Evolutionary conservation across 2,888 invertebrate species (phyloP), one percentile per base, ranked within the genome.

Genomic region (Slavum lentiscoides): DNA sequence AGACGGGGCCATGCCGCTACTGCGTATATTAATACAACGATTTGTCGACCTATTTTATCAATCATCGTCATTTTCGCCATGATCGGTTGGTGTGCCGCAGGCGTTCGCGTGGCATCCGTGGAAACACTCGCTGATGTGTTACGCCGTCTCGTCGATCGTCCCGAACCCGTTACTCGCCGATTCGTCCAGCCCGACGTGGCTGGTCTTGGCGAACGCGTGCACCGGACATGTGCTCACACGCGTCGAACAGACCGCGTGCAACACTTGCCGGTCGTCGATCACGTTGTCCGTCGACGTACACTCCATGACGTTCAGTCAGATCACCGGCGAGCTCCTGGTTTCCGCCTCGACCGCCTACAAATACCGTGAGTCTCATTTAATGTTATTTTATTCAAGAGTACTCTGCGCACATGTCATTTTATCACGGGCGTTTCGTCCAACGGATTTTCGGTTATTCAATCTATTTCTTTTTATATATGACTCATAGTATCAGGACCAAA

Each of bases 81-180:
- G 43, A 43, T 5, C 8, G 43, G 7, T 7, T 43, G 43, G 43
- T 9, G 43, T 9, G 43, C 8, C n/a, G 5, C 58, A 80, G 80
- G 80, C 72, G 1, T 55, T 72, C 23, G 80, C 72, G 30, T 80
- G 80, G 80, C 80, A 80, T 39, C 80, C 80, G n/a, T 80, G 80
- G 80, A 80, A 80, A 66, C 15, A 70, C 43, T 72, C 80, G 21
- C 15, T 80, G 23, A 55, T 80, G 64, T 80, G 80, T 43, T 80
- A 80, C 64, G 80, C 80, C 15, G 80, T 80, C 39, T 53, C n/a
- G 0, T 23, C 58, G 19, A 21, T 15, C 43, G 17, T 15, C 8
- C 62, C n/a, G 19, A 55, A 39, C 9, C 13, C 30, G 1, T 9
- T 21, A 2, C 59, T 13, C 55, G 39, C 59, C 37, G 23, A 53